Percentiles rank a stretch among this genome's conserved stretches.
phyloP scores from a whole-genome alignment of 1,140 invertebrate species.

The Heliconius himera region DNA sequence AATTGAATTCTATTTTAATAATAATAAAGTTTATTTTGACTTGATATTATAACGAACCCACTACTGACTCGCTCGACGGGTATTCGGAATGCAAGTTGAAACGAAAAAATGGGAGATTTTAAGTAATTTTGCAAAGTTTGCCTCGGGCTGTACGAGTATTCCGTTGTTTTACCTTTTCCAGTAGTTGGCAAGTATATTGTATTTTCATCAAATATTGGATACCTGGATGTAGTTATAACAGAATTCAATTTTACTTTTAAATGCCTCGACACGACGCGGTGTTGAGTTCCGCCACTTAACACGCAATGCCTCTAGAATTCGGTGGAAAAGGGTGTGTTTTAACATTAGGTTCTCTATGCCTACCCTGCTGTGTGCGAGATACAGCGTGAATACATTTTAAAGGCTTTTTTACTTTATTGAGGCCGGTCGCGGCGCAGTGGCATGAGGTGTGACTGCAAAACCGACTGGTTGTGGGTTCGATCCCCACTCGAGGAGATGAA shows the following conservation, averaged over 20 bases:
- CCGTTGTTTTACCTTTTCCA: background rate
- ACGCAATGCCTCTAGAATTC: too few species aligned
- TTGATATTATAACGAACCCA: background rate
- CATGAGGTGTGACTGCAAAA: too few species aligned
- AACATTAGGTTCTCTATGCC: fast-evolving
- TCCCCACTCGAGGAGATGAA: too few species aligned
- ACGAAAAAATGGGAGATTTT: slow-evolving; percentile 19
- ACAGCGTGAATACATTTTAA: too few species aligned
- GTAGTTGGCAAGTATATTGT: background rate
- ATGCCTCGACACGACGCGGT: too few species aligned
- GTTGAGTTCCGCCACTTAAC: too few species aligned
- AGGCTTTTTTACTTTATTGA: too few species aligned
- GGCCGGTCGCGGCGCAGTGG: too few species aligned
- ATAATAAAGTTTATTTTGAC: background rate
- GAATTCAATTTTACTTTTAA: too few species aligned
- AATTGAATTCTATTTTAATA: background rate
- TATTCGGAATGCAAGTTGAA: slow-evolving; percentile 24
- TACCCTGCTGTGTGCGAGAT: too few species aligned
- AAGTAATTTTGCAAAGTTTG: slow-evolving; percentile 26
- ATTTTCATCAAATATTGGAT: background rate
- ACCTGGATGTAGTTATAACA: background rate
- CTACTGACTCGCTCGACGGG: background rate
- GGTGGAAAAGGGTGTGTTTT: too few species aligned
- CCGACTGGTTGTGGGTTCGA: too few species aligned
- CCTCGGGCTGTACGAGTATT: slow-evolving; percentile 1